phyloP scores from a whole-genome alignment of 23 tunicate genomes.

The Phallusia fumigata region DNA sequence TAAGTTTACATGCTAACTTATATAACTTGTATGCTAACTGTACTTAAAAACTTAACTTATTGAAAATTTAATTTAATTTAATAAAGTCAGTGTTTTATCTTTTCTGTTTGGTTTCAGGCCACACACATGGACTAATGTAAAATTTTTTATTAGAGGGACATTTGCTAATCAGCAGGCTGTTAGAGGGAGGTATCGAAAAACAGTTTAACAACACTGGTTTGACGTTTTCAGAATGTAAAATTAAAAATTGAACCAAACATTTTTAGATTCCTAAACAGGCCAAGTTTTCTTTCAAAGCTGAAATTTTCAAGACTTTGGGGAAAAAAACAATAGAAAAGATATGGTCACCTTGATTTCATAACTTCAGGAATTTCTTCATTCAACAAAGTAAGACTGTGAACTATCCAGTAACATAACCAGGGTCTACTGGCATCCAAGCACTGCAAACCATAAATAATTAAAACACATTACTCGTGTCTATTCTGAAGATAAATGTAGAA shows the following conservation, averaged over 20 bases:
- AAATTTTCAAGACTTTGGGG: background rate
- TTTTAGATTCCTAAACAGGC: too few relatives aligned
- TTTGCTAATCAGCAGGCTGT: too few relatives aligned
- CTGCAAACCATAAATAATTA: conserved; percentile 25
- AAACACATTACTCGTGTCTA: background rate
- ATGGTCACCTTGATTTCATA: conserved; percentile 49
- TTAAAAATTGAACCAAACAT: too few relatives aligned
- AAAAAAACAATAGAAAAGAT: background rate
- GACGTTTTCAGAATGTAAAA: background rate
- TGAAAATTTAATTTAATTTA: too few relatives aligned
- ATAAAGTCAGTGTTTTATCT: too few relatives aligned
- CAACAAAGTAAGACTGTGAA: conserved; percentile 73
- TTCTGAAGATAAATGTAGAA: background rate
- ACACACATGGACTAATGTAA: background rate
- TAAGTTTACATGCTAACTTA: background rate
- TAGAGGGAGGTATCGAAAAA: too few relatives aligned
- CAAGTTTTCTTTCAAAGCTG: too few relatives aligned
- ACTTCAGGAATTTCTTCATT: conserved; percentile 52
- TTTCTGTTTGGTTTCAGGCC: too few relatives aligned
- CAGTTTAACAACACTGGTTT: too few relatives aligned
- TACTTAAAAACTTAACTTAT: too few relatives aligned
- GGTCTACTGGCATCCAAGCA: conserved; percentile 94
- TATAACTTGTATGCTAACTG: too few relatives aligned
- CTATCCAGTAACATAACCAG: conserved; percentile 96
- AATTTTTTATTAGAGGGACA: too few relatives aligned